A percentile compares a stretch with the other conserved stretches of the same genome.
phyloP scores from a whole-genome alignment of 2,888 invertebrate genomes.

The Autographa gamma region DNA sequence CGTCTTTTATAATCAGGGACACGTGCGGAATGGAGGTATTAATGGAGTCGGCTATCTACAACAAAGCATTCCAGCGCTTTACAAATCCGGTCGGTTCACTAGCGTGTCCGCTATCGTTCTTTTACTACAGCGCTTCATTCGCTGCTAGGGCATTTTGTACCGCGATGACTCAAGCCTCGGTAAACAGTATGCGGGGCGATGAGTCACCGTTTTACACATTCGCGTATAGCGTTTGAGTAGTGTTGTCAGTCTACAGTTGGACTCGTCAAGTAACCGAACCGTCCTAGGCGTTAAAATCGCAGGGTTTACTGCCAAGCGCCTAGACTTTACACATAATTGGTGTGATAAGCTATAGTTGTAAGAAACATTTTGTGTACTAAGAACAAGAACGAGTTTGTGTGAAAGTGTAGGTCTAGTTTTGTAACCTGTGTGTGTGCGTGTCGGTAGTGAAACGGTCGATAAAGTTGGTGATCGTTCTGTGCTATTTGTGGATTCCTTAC shows the following conservation, averaged over 20 bases:
- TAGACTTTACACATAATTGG: slow-evolving; percentile 73
- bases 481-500: slow-evolving; percentile 84
- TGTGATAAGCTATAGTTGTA: slow-evolving; percentile 71
- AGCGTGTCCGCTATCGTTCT: slow-evolving; percentile 53
- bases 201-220: slow-evolving; percentile 89
- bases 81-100: slow-evolving; percentile 63
- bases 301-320: slow-evolving; percentile 83
- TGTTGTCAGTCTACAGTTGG: slow-evolving; percentile 88
- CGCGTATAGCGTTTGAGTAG: slow-evolving; percentile 88
- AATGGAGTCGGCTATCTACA: slow-evolving; percentile 81
- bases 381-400: slow-evolving; percentile 80
- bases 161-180: slow-evolving; percentile 88
- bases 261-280: slow-evolving; percentile 83
- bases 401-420: slow-evolving; percentile 85
- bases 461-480: slow-evolving; percentile 82
- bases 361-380: slow-evolving; percentile 71
- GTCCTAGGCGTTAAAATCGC: slow-evolving; percentile 85
- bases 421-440: slow-evolving; percentile 82
- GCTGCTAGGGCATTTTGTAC: slow-evolving; percentile 75
- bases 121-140: slow-evolving; percentile 77
- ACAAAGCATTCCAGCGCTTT: slow-evolving; percentile 81
- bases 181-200: slow-evolving; percentile 90
- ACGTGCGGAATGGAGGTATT: slow-evolving; percentile 88
- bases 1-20: slow-evolving; percentile 69
- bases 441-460: slow-evolving; percentile 87